Evolutionary conservation across 2,888 invertebrate genomes (phyloP).

Genomic region (Iselma pallidipennis): DNA sequence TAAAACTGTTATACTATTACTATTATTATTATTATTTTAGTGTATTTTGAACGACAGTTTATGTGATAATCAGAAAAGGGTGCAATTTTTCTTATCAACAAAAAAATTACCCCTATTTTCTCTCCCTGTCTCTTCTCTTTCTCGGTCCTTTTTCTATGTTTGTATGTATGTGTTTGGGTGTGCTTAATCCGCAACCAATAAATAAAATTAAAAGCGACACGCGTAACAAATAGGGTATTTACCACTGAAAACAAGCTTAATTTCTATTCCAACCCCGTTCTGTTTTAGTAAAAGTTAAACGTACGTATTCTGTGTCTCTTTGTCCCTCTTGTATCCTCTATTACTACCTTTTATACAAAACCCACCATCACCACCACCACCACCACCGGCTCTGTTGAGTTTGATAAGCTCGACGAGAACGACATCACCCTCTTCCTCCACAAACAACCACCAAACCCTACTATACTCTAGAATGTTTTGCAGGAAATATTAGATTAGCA

Average conservation of each 20-base stretch:
- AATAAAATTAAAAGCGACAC: constrained; percentile 46
- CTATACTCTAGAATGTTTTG: no score
- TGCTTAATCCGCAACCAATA: constrained; percentile 33
- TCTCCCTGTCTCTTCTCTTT: no score
- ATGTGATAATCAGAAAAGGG: no score
- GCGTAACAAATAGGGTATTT: constrained; percentile 48
- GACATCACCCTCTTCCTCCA: constrained; percentile 1
- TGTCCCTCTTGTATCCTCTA: no score
- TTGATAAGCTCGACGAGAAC: constrained; percentile 3
- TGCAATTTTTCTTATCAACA: neutral
- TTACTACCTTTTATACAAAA: neutral
- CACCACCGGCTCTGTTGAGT: no score
- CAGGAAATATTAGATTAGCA: constrained; percentile 49
- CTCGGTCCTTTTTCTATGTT: neutral
- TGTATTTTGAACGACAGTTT: no score
- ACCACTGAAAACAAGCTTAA: constrained; percentile 49
- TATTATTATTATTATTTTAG: neutral
- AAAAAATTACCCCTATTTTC: no score
- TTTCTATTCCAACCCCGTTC: constrained; percentile 47
- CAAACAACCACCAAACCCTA: constrained; percentile 2
- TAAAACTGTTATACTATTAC: neutral
- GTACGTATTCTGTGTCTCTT: neutral
- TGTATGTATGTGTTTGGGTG: neutral
- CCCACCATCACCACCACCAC: no score
- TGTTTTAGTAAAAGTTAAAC: constrained; percentile 17